These are phyloP conservation scores for Plodia interpunctella DNA, from an alignment of 1,140 invertebrate genomes.

Conservation along the genomic window DNA sequence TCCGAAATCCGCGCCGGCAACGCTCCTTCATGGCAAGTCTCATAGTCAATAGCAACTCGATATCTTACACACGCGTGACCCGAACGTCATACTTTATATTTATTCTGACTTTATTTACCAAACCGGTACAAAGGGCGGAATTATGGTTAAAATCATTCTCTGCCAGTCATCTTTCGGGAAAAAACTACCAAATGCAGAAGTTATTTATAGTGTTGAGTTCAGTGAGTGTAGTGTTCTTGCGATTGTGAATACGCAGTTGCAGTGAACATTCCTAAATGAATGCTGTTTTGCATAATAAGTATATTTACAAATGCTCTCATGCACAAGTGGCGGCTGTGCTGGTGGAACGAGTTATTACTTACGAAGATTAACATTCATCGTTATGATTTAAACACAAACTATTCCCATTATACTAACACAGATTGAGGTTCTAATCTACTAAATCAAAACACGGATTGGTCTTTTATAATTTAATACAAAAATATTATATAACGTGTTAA, in stretches of 20 bases:
- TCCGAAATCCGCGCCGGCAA: slow-evolving; percentile 63
- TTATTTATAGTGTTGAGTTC: slow-evolving; percentile 18
- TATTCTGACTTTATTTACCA: no score
- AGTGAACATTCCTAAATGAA: slow-evolving; percentile 38
- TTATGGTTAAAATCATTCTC: no score
- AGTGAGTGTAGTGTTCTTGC: slow-evolving; percentile 58
- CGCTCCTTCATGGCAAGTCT: slow-evolving; percentile 70
- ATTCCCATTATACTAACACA: neutral
- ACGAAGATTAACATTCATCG: neutral
- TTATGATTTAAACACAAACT: neutral
- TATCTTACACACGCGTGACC: slow-evolving; percentile 21
- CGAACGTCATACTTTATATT: slow-evolving; percentile 21
- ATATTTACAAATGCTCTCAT: slow-evolving; percentile 66
- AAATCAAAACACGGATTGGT: slow-evolving; percentile 73
- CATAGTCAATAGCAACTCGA: slow-evolving; percentile 56
- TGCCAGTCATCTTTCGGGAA: no score
- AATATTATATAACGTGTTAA: slow-evolving; percentile 62
- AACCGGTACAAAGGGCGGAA: no score
- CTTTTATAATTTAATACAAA: slow-evolving; percentile 73
- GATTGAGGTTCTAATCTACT: slow-evolving; percentile 66
- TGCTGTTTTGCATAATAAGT: slow-evolving; percentile 37
- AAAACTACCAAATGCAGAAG: slow-evolving; percentile 15
- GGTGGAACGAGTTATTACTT: slow-evolving; percentile 2
- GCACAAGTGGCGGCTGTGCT: slow-evolving; percentile 35
- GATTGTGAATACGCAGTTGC: slow-evolving; percentile 31